Evolutionary conservation across 2,797 vertebrate genomes (phyloP).

Genomic region (Parotocinclus haroldoi): DNA sequence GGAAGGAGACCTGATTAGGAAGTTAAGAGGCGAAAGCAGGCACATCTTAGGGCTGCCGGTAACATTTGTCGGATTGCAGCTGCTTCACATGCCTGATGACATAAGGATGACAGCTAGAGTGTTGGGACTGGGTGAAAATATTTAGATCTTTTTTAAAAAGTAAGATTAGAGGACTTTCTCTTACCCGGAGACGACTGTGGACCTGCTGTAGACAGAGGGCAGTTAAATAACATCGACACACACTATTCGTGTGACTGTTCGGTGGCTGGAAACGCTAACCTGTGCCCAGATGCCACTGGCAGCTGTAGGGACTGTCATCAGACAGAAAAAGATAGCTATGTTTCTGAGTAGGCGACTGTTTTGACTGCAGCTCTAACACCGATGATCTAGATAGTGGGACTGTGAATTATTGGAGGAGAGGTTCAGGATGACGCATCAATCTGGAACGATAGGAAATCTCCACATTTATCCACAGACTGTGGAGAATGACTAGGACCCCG

Average conservation of each 20-base stretch:
- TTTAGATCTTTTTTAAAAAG: background rate
- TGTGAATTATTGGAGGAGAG: no score
- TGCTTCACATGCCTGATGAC: no score
- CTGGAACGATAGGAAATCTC: conserved; percentile 20
- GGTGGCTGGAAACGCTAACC: conserved; percentile 8
- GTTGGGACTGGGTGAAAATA: no score
- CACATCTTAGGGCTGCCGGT: background rate
- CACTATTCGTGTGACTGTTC: conserved; percentile 6
- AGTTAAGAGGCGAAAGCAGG: conserved; percentile 40
- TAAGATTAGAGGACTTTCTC: background rate
- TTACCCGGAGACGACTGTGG: background rate
- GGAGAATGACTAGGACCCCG: conserved; percentile 20
- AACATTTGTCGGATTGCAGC: no score
- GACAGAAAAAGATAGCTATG: background rate
- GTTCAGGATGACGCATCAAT: background rate
- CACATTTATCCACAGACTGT: conserved; percentile 19
- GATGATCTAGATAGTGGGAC: no score
- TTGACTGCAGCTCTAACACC: background rate
- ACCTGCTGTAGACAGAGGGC: conserved; percentile 10
- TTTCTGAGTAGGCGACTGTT: background rate
- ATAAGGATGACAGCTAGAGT: no score
- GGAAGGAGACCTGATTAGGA: conserved; percentile 30
- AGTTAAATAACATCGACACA: conserved; percentile 16
- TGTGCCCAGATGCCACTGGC: conserved; percentile 12
- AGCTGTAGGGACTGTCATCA: background rate